Evolutionary conservation across 2,888 invertebrate species (phyloP), one percentile per base, ranked within the genome.

Genomic region (Scelioninae gen. 2): DNA sequence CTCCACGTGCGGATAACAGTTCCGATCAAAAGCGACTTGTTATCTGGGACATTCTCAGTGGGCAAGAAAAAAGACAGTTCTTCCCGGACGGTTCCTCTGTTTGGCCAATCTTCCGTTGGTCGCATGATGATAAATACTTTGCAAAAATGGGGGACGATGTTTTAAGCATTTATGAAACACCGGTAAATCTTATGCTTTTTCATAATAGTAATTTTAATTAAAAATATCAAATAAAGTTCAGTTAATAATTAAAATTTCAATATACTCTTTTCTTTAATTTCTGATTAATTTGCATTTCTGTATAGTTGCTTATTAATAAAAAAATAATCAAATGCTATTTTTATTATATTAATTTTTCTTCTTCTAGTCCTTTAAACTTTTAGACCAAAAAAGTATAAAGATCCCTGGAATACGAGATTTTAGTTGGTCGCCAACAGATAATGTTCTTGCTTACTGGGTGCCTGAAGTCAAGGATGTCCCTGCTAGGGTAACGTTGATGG

Each of bases 101-200:
- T 0, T 95, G 97, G 94, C 97, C 97, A 0, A 94, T 97, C 77
- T 96, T 98, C 90, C 95, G 97, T 81, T 98, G 98, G 98, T 97
- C 96, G 61, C 93, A 94, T 83, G 97, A 98, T 85, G 98, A 98
- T 84, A 93, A 93, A 84, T 98, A 93, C 87, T 96, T 98, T 81
- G 98, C 97, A 0, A 90, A 95, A 70, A 91, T 97, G 83, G 93
- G 93, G 0, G 90, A 91, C 58, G 95, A 95, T 81, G 87, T 93
- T 25, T 91, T 99, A 28, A 96, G 96, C 77, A 94, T 99, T 10
- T 98, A 97, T 84, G 97, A 98, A 87, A 97, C 98, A 0, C 97
- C 97, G 0, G 91, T 90, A 83, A 43, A 2, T n/a, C n/a, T n/a
- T n/a, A n/a, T n/a, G n/a, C n/a, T n/a, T n/a, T n/a, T n/a, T n/a